Base-by-base conservation (phyloP, 1,140 invertebrate species). In the Pseudomyrmex sp. region DNA sequence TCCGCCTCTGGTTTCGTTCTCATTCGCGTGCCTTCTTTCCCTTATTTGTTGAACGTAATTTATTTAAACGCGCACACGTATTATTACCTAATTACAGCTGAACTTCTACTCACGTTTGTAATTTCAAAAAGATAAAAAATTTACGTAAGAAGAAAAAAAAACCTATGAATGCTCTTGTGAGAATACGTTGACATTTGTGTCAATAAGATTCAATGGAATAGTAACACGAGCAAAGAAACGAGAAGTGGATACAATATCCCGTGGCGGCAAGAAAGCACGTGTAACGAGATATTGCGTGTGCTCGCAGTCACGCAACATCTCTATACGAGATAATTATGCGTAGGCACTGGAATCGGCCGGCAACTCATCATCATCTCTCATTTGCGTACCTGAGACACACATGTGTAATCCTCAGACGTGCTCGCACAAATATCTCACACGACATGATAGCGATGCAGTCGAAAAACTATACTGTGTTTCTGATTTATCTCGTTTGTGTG, bases 1-100 rank as follows among this genome's bases (percentile, higher is more conserved):
- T 89, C 66, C 61, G 46, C 69, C 50, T 66, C 85, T 88, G 61
- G 65, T 75, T 70, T 52, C 50, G 72, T 88, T 80, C 63, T 70
- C 65, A 74, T 44, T 48, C 18, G 46, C 10, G 23, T 85, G 4
- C 2, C 59, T 23, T 48, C 48, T 23, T n/a, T 26, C 9, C 15
- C 48, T 65, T 76, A 66, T 77, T 20, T 52, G 35, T 35, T 7
- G 35, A 35, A 35, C 35, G 5, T 35, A 35, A 35, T 35, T 35
- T 35, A 35, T 26, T 2, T 35, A 35, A 35, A 35, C 35, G 35
- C 35, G 35, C 35, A 7, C 35, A 35, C 35, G 4, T 4, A 35
- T 35, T 7, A 35, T 35, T 35, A 35, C 5, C 5, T 35, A 35
- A 35, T 35, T 35, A 35, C 35, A 5, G 35, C 35, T 35, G 35